Percentiles rank a stretch among this genome's conserved stretches.
These are phyloP conservation scores for Hylia prasina DNA, from an alignment of 2,113 vertebrate species.

Conservation along the genomic window DNA sequence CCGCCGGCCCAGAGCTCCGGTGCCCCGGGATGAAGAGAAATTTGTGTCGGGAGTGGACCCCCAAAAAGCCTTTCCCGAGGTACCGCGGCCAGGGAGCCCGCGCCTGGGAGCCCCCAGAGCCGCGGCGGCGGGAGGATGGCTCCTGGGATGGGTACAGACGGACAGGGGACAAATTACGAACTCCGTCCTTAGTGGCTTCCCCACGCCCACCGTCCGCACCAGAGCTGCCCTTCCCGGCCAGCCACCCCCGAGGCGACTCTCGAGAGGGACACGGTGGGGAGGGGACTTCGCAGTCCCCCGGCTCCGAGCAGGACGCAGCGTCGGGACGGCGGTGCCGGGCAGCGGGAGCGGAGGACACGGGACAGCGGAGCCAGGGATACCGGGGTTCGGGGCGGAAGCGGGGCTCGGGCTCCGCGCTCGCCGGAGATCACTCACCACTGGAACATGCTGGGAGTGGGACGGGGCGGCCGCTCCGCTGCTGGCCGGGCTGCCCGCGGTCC, in stretches of 20 bases:
- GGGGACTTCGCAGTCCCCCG: background rate
- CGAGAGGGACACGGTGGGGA: background rate
- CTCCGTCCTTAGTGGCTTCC: background rate
- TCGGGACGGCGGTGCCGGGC: background rate
- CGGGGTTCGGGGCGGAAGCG: background rate
- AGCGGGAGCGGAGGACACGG: background rate
- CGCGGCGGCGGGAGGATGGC: background rate
- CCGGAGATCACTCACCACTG: conserved; percentile 65
- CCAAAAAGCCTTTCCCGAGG: background rate
- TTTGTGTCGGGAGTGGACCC: background rate
- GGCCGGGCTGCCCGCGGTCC: conserved; percentile 20
- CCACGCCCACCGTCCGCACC: background rate
- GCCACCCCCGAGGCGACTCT: background rate
- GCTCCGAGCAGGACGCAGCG: background rate
- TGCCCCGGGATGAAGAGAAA: background rate
- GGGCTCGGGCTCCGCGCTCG: background rate
- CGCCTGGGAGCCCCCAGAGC: background rate
- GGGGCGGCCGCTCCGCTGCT: conserved; percentile 12
- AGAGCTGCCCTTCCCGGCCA: background rate
- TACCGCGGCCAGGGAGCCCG: background rate
- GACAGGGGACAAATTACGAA: background rate
- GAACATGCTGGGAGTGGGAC: conserved; percentile 66
- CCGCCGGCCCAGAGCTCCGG: background rate
- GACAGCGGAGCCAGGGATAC: background rate
- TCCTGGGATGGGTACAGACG: background rate